Conservation (phyloP, 2,113 vertebrate species). For the Neotragus moschatus region DNA sequence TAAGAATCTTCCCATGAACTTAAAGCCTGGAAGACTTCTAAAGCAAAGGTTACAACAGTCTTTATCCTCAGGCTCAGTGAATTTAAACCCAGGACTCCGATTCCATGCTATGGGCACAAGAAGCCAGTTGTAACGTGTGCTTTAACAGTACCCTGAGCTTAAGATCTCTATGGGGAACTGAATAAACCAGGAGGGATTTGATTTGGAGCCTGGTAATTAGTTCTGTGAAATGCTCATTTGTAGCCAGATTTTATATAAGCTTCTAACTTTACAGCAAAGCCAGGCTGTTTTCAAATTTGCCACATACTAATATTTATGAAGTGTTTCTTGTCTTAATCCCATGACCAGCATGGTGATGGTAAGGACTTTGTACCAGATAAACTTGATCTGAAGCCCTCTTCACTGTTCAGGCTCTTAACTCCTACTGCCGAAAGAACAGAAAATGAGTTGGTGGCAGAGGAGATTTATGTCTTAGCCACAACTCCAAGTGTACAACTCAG, state of each 20-base stretch:
- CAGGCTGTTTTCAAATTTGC: conserved; percentile 40
- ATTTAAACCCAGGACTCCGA: conserved; percentile 31
- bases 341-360: conserved; percentile 37
- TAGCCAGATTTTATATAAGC: conserved; percentile 49
- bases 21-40: conserved; percentile 61
- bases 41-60: conserved; percentile 23
- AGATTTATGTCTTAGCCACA: conserved; percentile 57
- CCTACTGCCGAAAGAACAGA: conserved; percentile 49
- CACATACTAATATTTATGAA: not conserved
- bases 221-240: conserved; percentile 61
- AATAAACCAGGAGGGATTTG: not conserved
- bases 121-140: not conserved
- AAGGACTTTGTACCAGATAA: conserved; percentile 26
- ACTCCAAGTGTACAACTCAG: conserved; percentile 12
- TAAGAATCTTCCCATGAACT: conserved; percentile 49
- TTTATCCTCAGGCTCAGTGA: conserved; percentile 45
- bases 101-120: not conserved
- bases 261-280: conserved; percentile 53
- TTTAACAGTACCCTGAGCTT: not conserved
- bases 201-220: conserved; percentile 56
- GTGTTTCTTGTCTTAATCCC: conserved; percentile 45
- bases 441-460: conserved; percentile 44
- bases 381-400: conserved; percentile 42
- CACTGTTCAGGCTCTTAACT: conserved; percentile 27
- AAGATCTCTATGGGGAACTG: not conserved